These are phyloP conservation scores for Anas bernieri DNA, from an alignment of 2,797 vertebrate species.

Conservation along the genomic window DNA sequence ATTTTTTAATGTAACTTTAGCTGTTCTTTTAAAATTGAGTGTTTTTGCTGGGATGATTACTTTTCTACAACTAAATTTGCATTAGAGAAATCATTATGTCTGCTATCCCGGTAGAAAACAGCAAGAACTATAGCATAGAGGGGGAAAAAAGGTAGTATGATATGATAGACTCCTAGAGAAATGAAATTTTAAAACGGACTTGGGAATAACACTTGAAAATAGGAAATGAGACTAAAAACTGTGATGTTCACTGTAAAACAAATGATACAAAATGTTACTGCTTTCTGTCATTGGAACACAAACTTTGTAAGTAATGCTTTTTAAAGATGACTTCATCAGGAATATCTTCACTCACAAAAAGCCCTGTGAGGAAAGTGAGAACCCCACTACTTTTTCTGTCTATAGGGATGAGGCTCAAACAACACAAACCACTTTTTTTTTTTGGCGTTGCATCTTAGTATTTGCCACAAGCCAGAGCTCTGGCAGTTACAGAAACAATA, in stretches of 20 bases:
- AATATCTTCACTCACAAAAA: neutral
- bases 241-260: neutral
- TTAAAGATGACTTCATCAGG: neutral
- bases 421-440: neutral
- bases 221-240: neutral
- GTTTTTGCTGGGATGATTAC: neutral
- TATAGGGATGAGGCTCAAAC: neutral
- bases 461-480: neutral
- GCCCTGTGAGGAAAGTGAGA: neutral
- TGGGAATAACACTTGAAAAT: neutral
- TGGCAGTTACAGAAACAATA: neutral
- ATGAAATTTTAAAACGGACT: neutral
- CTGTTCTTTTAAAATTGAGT: neutral
- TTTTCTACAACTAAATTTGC: no score
- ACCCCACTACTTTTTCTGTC: neutral
- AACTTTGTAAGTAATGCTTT: neutral
- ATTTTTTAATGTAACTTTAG: neutral
- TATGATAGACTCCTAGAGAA: neutral
- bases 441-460: rapidly evolving
- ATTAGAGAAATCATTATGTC: neutral
- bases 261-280: neutral
- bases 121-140: neutral
- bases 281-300: neutral
- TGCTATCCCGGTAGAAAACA: neutral
- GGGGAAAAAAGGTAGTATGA: neutral